These are phyloP conservation scores for Troides helena DNA, from an alignment of 2,888 invertebrate genomes.

Conservation along the genomic window DNA sequence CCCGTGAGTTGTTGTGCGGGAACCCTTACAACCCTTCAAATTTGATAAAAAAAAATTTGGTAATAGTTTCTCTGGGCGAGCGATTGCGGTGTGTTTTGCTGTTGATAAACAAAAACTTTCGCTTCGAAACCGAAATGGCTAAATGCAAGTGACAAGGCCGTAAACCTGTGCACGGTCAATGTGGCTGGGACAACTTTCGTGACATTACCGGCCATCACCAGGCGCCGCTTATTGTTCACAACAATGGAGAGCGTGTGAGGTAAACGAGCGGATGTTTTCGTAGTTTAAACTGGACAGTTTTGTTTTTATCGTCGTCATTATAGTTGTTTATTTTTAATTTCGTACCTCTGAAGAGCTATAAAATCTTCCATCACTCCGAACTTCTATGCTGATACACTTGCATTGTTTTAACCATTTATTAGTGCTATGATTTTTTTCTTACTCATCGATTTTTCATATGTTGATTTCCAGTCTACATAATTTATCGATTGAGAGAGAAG, in stretches of 20 bases:
- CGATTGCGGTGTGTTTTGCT: not conserved
- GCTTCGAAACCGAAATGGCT: not conserved
- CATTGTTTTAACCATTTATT: too few species aligned
- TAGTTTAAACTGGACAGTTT: not conserved
- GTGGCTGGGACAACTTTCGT: slow-evolving; percentile 8
- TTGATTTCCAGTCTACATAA: too few species aligned
- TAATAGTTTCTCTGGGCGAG: not conserved
- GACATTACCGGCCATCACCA: not conserved
- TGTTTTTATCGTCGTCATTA: not conserved
- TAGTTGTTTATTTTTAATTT: too few species aligned
- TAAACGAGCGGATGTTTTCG: not conserved
- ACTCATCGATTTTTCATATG: too few species aligned
- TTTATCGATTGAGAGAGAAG: too few species aligned
- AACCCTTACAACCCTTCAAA: too few species aligned
- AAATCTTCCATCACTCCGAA: too few species aligned
- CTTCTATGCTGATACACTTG: too few species aligned
- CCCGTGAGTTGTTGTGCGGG: too few species aligned
- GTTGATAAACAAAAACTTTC: not conserved
- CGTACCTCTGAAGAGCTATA: too few species aligned
- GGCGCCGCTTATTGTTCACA: slow-evolving; percentile 15
- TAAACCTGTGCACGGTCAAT: not conserved
- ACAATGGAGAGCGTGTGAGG: slow-evolving; percentile 29
- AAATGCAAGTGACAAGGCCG: not conserved
- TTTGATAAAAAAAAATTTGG: not conserved
- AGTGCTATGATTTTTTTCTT: too few species aligned